Evolutionary conservation across 1,140 invertebrate genomes (phyloP), one percentile per base, ranked within the genome.

Genomic region (Homarus americanus): DNA sequence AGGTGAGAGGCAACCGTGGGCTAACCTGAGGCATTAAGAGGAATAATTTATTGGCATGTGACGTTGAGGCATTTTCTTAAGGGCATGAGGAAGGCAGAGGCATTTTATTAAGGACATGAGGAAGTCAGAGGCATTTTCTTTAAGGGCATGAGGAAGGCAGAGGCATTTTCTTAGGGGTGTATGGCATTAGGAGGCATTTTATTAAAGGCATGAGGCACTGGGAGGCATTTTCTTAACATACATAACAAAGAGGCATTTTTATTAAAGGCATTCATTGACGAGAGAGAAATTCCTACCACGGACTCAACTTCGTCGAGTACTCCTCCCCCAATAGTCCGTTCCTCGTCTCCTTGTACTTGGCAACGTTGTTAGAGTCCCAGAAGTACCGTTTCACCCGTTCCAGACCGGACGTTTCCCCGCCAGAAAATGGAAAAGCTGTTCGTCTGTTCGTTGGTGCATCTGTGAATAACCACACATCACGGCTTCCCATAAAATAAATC

Each of bases 231-330:
- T 2, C 20, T 66, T 66, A 24, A 28, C 28, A 66, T 24, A 24
- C 2, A 66, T 24, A 24, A 63, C 53, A 63, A 63, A 12, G 53
- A 24, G 10, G 24, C 10, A 12, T 24, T 12, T 12, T 12, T 63
- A 24, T 12, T 63, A 63, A 10, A 63, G 53, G 10, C 24, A 24
- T 75, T 10, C 7, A 24, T 34, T 32, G 28, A 34, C 0, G 9
- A 86, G 12, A 7, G 36, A 44, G 20, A n/a, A n/a, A n/a, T 32
- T 63, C 78, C 58, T 79, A 91, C 88, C 94, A 95, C 63, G 93
- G 91, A 79, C 94, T 94, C 41, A 95, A 94, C 85, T 95, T 95
- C 10, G 94, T 94, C 32, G 94, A 94, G 83, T 94, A 94, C n/a
- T 94, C 94, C 15, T 94, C 91, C 12, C 94, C 94, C 83, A 94